Percentiles rank a stretch among this genome's conserved stretches.
Conservation (phyloP, 2,113 vertebrate genomes). For the Pithys albifrons region DNA sequence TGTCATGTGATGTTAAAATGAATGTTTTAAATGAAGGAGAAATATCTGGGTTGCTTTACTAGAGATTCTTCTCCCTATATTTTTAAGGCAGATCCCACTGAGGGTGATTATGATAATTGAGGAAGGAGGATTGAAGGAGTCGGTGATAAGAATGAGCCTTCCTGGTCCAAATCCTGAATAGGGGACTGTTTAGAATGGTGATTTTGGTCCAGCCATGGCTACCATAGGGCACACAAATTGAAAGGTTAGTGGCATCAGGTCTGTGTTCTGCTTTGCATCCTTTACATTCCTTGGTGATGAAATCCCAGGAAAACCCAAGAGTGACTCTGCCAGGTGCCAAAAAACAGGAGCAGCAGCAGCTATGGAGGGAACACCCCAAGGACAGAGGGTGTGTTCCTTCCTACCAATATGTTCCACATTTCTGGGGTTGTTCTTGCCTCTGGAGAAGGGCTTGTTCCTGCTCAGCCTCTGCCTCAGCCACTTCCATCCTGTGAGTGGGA, state of each 20-base stretch:
- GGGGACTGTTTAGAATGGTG: neutral
- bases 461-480: neutral
- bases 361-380: neutral
- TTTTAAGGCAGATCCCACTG: neutral
- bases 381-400: neutral
- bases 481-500: neutral
- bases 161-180: neutral
- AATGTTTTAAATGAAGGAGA: neutral
- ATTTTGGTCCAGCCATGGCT: neutral
- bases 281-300: neutral
- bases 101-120: neutral
- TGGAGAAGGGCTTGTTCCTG: neutral
- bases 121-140: neutral
- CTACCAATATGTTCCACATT: neutral
- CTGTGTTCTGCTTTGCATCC: neutral
- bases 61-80: neutral
- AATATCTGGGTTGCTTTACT: neutral
- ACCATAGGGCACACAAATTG: accelerated
- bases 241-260: neutral
- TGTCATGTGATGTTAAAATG: neutral
- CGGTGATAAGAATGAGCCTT: neutral
- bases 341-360: neutral
- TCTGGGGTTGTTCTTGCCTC: neutral
- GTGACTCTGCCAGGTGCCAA: neutral
- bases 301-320: neutral